Base-by-base conservation (phyloP, 2,113 vertebrate species). In the Pungitius pungitius region DNA sequence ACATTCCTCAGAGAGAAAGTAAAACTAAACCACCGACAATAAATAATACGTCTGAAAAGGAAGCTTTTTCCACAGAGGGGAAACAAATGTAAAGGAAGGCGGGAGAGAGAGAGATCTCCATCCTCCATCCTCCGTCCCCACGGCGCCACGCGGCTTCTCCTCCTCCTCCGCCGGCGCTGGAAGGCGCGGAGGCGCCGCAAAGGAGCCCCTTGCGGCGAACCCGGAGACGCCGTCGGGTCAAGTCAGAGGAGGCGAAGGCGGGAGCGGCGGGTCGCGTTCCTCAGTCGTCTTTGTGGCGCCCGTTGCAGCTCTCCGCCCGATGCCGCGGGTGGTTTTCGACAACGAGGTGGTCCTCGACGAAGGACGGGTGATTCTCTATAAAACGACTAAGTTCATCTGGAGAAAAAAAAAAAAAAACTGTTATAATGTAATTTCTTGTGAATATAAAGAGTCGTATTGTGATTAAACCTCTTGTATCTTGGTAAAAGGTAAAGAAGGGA, bases 301-400 rank as follows among this genome's bases (percentile, higher is more conserved):
- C 86, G 75, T 96, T 96, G 93, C 95, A 94, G 81, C 93, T 94
- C 27, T 90, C 94, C 24, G 90, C 83, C 18, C 72, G 70, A 24
- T 6, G 75, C n/a, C 37, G 77, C 47, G 80, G 91, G 2, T 89
- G 70, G 83, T 92, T 90, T 55, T 91, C 82, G 35, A 94, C 90
- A 66, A 92, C 87, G 14, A 96, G 85, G 85, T 90, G 92, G 18
- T 95, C 87, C 81, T 94, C 91, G n/a, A 94, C 91, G 9, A 97
- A 97, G 92, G 88, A 43, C 18, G 96, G 96, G 86, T 93, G 87
- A 49, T 83, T 78, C 56, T 94, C 88, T 43, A 93, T 80, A 71
- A 96, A 95, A 45, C 60, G 82, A 67, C 78, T 57, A 86, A 98
- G 94, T 61, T 96, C 93, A 45, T 93, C 97, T 98, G 87, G 42